Evolutionary conservation across 2,888 invertebrate genomes (phyloP).

Genomic region (Sarcophaga carnaria): DNA sequence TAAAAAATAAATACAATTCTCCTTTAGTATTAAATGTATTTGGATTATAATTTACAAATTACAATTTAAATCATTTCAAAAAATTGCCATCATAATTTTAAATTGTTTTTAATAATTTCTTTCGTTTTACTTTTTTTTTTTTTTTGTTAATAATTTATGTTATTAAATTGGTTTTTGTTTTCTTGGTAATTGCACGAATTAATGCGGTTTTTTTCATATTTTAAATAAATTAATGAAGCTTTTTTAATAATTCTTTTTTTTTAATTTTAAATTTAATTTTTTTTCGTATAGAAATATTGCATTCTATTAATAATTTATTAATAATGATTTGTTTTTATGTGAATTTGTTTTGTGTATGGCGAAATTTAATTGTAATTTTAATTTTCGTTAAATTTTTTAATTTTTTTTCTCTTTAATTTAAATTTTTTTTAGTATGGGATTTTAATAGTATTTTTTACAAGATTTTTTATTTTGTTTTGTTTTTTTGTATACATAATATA

Average conservation of each 20-base stretch:
- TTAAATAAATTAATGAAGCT: conserved; percentile 68
- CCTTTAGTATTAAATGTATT: conserved; percentile 72
- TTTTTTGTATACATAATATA: conserved; percentile 53
- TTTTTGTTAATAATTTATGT: conserved; percentile 32
- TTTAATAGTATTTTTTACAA: conserved; percentile 51
- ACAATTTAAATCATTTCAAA: conserved; percentile 17
- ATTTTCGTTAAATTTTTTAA: conserved; percentile 19
- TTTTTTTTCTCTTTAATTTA: conserved; percentile 26
- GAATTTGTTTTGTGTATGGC: conserved; percentile 24
- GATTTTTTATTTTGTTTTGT: conserved; percentile 51
- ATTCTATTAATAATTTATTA: conserved; percentile 11
- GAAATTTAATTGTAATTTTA: conserved; percentile 10
- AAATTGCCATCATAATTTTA: conserved; percentile 7
- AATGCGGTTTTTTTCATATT: conserved; percentile 39
- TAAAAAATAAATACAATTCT: conserved; percentile 71
- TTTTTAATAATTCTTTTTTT: conserved; percentile 41
- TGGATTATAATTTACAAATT: conserved; percentile 62
- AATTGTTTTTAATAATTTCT: conserved; percentile 26
- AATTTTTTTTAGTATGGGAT: conserved; percentile 25
- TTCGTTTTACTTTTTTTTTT: conserved; percentile 41
- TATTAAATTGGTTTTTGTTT: neutral
- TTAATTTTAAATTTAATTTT: conserved; percentile 15
- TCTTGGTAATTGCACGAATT: neutral
- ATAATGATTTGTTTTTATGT: conserved; percentile 34
- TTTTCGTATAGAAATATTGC: conserved; percentile 38